These are phyloP conservation scores for Eonycteris spelaea DNA, from an alignment of 2,113 vertebrate genomes.

Conservation along the genomic window DNA sequence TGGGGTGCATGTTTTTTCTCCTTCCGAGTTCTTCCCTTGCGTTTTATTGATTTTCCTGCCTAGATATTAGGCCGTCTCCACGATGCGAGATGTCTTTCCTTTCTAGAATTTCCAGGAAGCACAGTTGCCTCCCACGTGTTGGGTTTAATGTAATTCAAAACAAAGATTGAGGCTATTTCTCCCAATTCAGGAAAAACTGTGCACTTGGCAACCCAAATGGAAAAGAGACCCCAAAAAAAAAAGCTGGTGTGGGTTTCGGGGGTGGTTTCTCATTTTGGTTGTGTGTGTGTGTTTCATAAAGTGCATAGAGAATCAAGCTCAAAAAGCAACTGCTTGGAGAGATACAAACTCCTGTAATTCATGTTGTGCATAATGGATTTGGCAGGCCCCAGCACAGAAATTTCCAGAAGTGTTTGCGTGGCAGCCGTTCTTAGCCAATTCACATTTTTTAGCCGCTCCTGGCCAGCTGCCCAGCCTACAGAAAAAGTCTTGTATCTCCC, in stretches of 20 bases:
- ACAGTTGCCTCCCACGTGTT: constrained; percentile 80
- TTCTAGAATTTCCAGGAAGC: constrained; percentile 83
- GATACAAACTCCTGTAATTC: constrained; percentile 81
- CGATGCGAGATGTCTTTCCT: constrained; percentile 76
- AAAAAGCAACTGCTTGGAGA: constrained; percentile 79
- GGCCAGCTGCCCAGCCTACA: constrained; percentile 88
- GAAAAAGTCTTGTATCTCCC: constrained; percentile 88
- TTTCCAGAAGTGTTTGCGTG: constrained; percentile 98
- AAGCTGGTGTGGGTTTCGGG: neutral
- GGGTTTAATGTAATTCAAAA: constrained; percentile 76
- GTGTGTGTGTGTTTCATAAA: constrained; percentile 73
- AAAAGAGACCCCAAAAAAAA: constrained; percentile 75
- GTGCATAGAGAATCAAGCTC: constrained; percentile 73
- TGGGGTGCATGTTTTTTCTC: neutral
- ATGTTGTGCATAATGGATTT: constrained; percentile 91
- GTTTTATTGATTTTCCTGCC: constrained; percentile 66
- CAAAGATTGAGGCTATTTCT: constrained; percentile 82
- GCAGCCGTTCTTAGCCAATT: constrained; percentile 88
- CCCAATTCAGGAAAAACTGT: constrained; percentile 81
- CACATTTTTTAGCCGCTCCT: constrained; percentile 90
- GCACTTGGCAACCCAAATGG: constrained; percentile 80
- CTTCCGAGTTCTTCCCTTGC: constrained; percentile 42
- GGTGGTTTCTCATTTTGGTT: constrained; percentile 63
- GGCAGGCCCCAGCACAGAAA: constrained; percentile 91
- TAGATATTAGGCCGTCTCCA: constrained; percentile 75